A percentile compares a stretch with the other conserved stretches of the same genome.
These are phyloP conservation scores for Pandemis corylana DNA, from an alignment of 2,888 invertebrate genomes.

Conservation along the genomic window DNA sequence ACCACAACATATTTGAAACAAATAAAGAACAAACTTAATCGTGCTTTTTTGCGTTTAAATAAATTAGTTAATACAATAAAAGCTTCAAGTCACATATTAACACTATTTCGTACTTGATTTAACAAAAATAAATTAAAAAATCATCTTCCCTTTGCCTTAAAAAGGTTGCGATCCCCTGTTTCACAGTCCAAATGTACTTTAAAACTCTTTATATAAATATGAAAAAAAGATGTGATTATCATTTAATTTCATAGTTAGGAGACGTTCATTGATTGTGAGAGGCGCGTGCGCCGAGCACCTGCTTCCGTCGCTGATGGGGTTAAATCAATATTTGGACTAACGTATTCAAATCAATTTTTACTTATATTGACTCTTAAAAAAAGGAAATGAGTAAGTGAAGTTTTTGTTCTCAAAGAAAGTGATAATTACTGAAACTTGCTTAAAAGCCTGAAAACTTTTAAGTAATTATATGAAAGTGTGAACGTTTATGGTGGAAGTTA, in stretches of 20 bases:
- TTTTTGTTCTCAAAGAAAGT: background rate
- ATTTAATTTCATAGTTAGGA: slow-evolving; percentile 84
- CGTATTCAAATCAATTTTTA: slow-evolving; percentile 69
- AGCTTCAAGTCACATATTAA: background rate
- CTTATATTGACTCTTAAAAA: slow-evolving; percentile 56
- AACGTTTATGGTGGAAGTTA: too few relatives aligned
- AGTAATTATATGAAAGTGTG: too few relatives aligned
- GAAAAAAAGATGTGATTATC: slow-evolving; percentile 81
- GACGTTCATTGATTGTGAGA: slow-evolving; percentile 77
- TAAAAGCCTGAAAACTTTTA: background rate
- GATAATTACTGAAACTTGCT: background rate
- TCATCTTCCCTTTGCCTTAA: background rate
- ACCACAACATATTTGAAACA: too few relatives aligned
- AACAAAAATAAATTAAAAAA: background rate
- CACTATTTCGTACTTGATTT: background rate
- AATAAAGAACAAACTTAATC: too few relatives aligned
- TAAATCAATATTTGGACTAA: slow-evolving; percentile 84
- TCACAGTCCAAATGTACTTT: slow-evolving; percentile 71
- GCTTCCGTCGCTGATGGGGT: slow-evolving; percentile 83
- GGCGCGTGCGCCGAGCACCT: slow-evolving; percentile 79
- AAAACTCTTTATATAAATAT: slow-evolving; percentile 78
- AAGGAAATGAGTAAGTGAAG: background rate
- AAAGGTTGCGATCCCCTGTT: slow-evolving; percentile 58
- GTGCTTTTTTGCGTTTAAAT: too few relatives aligned
- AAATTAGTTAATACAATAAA: too few relatives aligned